Percentiles rank a stretch among this genome's conserved stretches.
Conservation (phyloP, 2,113 vertebrate genomes). For the Coregonus clupeaformis region DNA sequence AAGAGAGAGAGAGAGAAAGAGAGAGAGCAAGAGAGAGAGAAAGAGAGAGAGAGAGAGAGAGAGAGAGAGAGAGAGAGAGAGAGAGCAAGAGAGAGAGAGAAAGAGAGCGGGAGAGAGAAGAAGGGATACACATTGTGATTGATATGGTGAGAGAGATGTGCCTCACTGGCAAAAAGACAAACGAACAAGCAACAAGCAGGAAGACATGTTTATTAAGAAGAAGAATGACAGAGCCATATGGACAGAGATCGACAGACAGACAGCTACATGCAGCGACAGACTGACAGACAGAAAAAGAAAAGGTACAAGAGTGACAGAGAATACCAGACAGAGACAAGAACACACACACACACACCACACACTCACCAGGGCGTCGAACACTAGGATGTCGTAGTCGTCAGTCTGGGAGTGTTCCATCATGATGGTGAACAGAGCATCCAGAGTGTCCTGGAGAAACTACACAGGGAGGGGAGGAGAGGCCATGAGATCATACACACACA, state of each 20-base stretch:
- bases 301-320: slow-evolving; percentile 1
- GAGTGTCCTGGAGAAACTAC: slow-evolving; percentile 93
- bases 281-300: slow-evolving; percentile 9
- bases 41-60: not conserved
- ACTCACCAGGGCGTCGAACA: slow-evolving; percentile 97
- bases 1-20: not conserved
- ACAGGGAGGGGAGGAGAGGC: not conserved
- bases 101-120: too few species aligned
- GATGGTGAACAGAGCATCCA: slow-evolving; percentile 97
- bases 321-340: slow-evolving; percentile 12
- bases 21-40: not conserved
- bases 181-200: slow-evolving; percentile 12
- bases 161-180: not conserved
- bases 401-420: slow-evolving; percentile 98
- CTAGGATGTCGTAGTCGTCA: slow-evolving; percentile 93
- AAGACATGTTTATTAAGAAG: slow-evolving; percentile 17
- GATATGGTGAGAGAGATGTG: slow-evolving; percentile 1
- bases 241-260: slow-evolving; percentile 11
- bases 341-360: slow-evolving; percentile 10
- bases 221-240: slow-evolving; percentile 15
- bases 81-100: not conserved
- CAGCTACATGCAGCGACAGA: slow-evolving; percentile 8
- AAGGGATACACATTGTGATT: slow-evolving; percentile 11
- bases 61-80: not conserved
- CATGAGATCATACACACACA: slow-evolving; percentile 14